Evolutionary conservation across 2,113 vertebrate species (phyloP).

Genomic region (Thunnus thynnus): DNA sequence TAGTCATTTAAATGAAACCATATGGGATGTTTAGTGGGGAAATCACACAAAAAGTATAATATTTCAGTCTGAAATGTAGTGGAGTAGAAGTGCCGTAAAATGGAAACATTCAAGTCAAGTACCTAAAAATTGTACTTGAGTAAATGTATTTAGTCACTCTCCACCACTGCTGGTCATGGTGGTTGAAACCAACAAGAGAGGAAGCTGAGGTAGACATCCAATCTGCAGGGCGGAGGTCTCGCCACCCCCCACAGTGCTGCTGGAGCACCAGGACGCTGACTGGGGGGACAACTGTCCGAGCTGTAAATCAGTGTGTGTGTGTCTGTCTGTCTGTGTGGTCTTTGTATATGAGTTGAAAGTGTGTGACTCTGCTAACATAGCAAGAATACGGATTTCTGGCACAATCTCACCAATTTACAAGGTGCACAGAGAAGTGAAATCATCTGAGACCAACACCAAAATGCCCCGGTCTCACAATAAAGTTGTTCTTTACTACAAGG

Average conservation of each 20-base stretch:
- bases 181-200: constrained; percentile 50
- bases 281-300: constrained; percentile 67
- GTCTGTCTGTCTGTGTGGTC: constrained; percentile 48
- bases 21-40: not conserved
- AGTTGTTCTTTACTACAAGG: too few relatives aligned
- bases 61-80: not conserved
- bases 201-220: constrained; percentile 47
- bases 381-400: not conserved
- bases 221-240: constrained; percentile 16
- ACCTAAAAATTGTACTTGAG: not conserved
- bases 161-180: not conserved
- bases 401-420: not conserved
- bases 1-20: not conserved
- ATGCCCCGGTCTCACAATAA: too few relatives aligned
- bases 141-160: not conserved
- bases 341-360: constrained; percentile 12
- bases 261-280: constrained; percentile 57
- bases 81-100: not conserved
- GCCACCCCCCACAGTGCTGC: constrained; percentile 39
- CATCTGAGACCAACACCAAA: too few relatives aligned
- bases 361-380: not conserved
- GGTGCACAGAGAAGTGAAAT: not conserved
- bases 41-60: not conserved
- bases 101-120: too few relatives aligned
- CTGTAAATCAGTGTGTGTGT: constrained; percentile 75